Base-by-base conservation (phyloP, 1,140 invertebrate species). In the Lepidurus packardi region DNA sequence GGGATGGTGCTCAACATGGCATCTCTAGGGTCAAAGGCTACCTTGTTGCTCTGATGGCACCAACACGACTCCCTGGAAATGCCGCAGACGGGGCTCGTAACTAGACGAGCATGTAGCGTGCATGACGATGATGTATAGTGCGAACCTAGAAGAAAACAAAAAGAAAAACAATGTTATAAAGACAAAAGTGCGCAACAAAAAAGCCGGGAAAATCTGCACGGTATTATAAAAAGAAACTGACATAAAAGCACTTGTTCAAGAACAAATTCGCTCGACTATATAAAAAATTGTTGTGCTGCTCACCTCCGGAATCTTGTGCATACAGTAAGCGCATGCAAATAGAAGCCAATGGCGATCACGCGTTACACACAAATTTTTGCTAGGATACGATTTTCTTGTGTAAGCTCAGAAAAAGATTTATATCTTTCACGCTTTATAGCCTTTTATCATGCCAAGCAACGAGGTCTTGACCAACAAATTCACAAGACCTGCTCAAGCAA, bases 101-200 rank as follows among this genome's bases (percentile, higher is more conserved):
- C 53, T 65, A 65, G 53, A 65, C 21, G n/a, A 65, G 53, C 53
- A 65, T 65, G 53, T 65, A 65, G 53, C 53, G 53, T 65, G 45
- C 45, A 47, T 47, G 53, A 65, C 13, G 53, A 65, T 16, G 53
- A 65, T 65, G 53, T 65, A 65, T 21, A 21, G 7, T 21, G 21
- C 53, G n/a, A 0, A 16, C 53, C 21, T 65, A 13, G 7, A n/a
- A 65, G 53, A 16, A 34, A 10, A 47, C 45, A 65, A 65, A 65
- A 65, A 65, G 53, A 65, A 16, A 21, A 16, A 65, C 16, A 21
- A 7, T 21, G 7, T 16, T 1, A 16, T 7, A 16, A 16, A 16
- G 6, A 13, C 53, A 7, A 21, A 65, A 16, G 16, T 65, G 3
- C 34, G 34, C 53, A 65, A n/a, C 53, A 65, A n/a, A 65, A 65